These are phyloP conservation scores for Ageneiosus marmoratus DNA, from an alignment of 2,113 vertebrate genomes.

Conservation along the genomic window DNA sequence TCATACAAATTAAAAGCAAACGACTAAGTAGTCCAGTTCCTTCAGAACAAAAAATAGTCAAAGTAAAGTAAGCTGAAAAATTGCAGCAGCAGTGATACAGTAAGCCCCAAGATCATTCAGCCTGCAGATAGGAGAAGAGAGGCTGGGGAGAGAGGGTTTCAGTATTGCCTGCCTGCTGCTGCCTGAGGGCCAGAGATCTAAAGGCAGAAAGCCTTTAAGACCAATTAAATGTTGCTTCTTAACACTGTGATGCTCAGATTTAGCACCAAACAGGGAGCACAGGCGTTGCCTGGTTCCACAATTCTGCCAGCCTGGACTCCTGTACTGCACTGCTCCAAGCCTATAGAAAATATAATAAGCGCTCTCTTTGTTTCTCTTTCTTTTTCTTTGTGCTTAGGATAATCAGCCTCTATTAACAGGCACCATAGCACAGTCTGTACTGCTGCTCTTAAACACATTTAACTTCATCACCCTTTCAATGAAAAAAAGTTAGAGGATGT, in stretches of 20 bases:
- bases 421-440: slow-evolving; percentile 20
- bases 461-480: slow-evolving; percentile 31
- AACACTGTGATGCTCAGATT: slow-evolving; percentile 71
- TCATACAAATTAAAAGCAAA: slow-evolving; percentile 1
- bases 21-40: background rate
- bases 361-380: slow-evolving; percentile 5
- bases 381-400: background rate
- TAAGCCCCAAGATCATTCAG: slow-evolving; percentile 23
- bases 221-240: slow-evolving; percentile 81
- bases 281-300: slow-evolving; percentile 51
- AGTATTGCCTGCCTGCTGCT: slow-evolving; percentile 58
- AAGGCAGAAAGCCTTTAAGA: slow-evolving; percentile 80
- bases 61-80: slow-evolving; percentile 28
- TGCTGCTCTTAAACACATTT: slow-evolving; percentile 17
- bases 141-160: slow-evolving; percentile 36
- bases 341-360: slow-evolving; percentile 16
- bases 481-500: background rate
- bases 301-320: slow-evolving; percentile 56
- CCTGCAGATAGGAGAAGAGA: slow-evolving; percentile 34
- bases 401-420: slow-evolving; percentile 33
- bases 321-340: slow-evolving; percentile 44
- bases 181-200: slow-evolving; percentile 76
- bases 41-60: background rate
- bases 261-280: slow-evolving; percentile 65
- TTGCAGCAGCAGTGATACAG: slow-evolving; percentile 25